phyloP scores from a whole-genome alignment of 1,140 invertebrate species.

The Manduca sexta region DNA sequence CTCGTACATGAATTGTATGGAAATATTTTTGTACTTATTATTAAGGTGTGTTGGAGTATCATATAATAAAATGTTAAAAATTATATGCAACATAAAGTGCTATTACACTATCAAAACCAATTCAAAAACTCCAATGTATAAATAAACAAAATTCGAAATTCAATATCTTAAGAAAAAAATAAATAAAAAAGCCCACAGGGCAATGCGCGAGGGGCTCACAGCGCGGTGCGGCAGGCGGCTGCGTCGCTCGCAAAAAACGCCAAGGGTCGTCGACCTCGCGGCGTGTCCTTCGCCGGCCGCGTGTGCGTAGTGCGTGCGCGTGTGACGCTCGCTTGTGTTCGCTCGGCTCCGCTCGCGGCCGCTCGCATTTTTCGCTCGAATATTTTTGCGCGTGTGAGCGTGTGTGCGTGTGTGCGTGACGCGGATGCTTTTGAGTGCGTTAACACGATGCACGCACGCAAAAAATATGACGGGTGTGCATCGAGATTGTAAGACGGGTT shows the following conservation, averaged over 20 bases:
- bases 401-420: conserved; percentile 38
- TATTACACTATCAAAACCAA: too few species aligned
- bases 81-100: too few species aligned
- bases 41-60: too few species aligned
- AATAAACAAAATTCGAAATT: too few species aligned
- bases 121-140: too few species aligned
- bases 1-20: too few species aligned
- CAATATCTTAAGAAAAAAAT: conserved; percentile 12
- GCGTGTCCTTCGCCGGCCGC: conserved; percentile 60
- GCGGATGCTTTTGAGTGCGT: conserved; percentile 50
- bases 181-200: conserved; percentile 45
- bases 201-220: conserved; percentile 51
- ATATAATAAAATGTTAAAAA: too few species aligned
- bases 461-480: conserved; percentile 27
- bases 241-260: conserved; percentile 61
- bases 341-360: conserved; percentile 31
- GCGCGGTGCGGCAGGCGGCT: conserved; percentile 46
- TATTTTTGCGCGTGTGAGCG: background rate
- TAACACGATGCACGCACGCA: conserved; percentile 44
- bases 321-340: conserved; percentile 24
- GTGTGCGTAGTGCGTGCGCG: conserved; percentile 38
- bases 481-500: background rate
- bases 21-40: too few species aligned
- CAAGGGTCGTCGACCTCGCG: conserved; percentile 53
- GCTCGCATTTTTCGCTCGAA: conserved; percentile 23